Evolutionary conservation across 2,888 invertebrate genomes (phyloP), one percentile per base, ranked within the genome.

Genomic region (Galerucella calmariensis): DNA sequence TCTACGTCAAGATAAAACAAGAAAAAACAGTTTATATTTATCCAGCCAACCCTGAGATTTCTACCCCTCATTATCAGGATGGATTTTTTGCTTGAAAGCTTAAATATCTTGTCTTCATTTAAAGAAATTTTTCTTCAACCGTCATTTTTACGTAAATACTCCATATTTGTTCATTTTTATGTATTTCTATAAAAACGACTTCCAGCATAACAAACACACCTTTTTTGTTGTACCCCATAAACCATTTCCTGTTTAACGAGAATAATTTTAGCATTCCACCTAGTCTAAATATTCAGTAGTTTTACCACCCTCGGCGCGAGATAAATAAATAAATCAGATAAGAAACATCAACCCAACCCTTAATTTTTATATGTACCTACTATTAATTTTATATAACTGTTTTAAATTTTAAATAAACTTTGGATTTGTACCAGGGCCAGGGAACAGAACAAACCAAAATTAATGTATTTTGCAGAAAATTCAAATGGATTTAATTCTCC

Each of bases 211-310:
- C 62, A 62, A 62, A 62, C 62, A 41, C 62, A 62, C 62, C 62
- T 62, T 62, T 41, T 61, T 56, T 62, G 14, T 35, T 62, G n/a
- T 62, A 27, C 35, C 62, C 35, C 62, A 62, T 62, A 62, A 62
- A 62, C 62, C 41, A 62, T 62, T 62, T 62, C 62, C 62, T 62
- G 62, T 62, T 62, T 62, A 6, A 35, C 35, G n/a, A 62, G 62
- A 14, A 41, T 41, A n/a, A 62, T 35, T n/a, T 62, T 20, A 56
- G 16, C 56, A 56, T 56, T 56, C 16, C 56, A 56, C 10, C 16
- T 48, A 48, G 12, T 20, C 56, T 56, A 20, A 56, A 56, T 56
- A 56, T 16, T 56, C 56, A 16, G 56, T 56, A 20, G 20, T 56
- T 56, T 56, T 20, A 56, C 20, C 20, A 56, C 20, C 16, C 16